These are phyloP conservation scores for Leptinotarsa peninsularis DNA, from an alignment of 2,888 invertebrate genomes.

Conservation along the genomic window DNA sequence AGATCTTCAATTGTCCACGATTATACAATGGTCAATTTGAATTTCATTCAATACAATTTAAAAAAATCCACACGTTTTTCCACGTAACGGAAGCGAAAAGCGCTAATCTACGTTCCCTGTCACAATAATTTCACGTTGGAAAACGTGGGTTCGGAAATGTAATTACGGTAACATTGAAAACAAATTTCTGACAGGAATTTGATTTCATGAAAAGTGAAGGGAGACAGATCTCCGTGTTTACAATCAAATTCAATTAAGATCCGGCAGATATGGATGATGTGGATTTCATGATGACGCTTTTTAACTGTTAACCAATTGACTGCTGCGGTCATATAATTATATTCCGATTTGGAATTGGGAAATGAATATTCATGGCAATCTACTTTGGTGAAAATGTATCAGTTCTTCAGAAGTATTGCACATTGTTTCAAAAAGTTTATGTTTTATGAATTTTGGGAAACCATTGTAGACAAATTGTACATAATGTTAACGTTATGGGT, in stretches of 20 bases:
- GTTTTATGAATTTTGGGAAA: too few relatives aligned
- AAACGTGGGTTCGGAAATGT: constrained; percentile 2
- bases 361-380: not conserved
- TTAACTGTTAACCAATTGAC: not conserved
- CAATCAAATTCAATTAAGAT: constrained; percentile 28
- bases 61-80: not conserved
- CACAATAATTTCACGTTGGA: constrained; percentile 6
- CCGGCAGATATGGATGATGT: not conserved
- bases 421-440: too few relatives aligned
- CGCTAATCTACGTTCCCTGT: not conserved
- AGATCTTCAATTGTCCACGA: too few relatives aligned
- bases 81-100: not conserved
- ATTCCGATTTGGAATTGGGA: not conserved
- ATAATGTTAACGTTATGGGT: too few relatives aligned
- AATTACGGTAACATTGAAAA: constrained; percentile 24
- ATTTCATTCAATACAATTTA: not conserved
- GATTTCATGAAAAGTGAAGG: constrained; percentile 27
- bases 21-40: not conserved
- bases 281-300: constrained; percentile 2
- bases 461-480: too few relatives aligned
- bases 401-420: not conserved
- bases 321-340: not conserved
- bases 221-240: constrained; percentile 12
- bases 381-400: not conserved
- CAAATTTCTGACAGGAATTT: constrained; percentile 24